A percentile compares a stretch with the other conserved stretches of the same genome.
These are phyloP conservation scores for Anhinga rufa DNA, from an alignment of 2,113 vertebrate genomes.

Conservation along the genomic window DNA sequence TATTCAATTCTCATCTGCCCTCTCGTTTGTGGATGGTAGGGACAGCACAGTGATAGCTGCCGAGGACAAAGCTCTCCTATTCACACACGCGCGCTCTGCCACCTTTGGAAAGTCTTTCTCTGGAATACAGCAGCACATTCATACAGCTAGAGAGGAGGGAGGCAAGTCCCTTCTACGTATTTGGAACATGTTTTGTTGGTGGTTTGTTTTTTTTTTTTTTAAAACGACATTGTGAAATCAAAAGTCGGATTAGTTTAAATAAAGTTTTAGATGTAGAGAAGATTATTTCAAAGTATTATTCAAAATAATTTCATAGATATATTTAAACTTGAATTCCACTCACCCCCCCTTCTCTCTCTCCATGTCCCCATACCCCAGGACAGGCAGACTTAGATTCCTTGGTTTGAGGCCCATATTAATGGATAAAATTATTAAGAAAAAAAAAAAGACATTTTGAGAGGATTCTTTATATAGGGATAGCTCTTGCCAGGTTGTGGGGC, in stretches of 20 bases:
- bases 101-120: conserved; percentile 7
- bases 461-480: not conserved
- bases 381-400: not conserved
- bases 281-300: not conserved
- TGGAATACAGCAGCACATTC: not conserved
- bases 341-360: not conserved
- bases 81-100: conserved; percentile 8
- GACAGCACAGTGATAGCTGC: conserved; percentile 16
- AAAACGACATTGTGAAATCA: not conserved
- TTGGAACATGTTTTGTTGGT: not conserved
- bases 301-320: no score
- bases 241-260: not conserved
- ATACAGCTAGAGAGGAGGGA: not conserved
- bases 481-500: not conserved
- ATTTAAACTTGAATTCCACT: not conserved
- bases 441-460: not conserved
- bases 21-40: conserved; percentile 16
- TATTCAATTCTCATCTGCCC: conserved; percentile 49
- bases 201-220: not conserved
- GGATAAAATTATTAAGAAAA: not conserved
- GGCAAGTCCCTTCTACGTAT: not conserved
- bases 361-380: not conserved
- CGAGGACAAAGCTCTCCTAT: conserved; percentile 58
- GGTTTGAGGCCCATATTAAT: not conserved
- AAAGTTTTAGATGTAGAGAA: not conserved